These are phyloP conservation scores for Melospiza georgiana DNA, from an alignment of 2,113 vertebrate genomes.

Conservation along the genomic window DNA sequence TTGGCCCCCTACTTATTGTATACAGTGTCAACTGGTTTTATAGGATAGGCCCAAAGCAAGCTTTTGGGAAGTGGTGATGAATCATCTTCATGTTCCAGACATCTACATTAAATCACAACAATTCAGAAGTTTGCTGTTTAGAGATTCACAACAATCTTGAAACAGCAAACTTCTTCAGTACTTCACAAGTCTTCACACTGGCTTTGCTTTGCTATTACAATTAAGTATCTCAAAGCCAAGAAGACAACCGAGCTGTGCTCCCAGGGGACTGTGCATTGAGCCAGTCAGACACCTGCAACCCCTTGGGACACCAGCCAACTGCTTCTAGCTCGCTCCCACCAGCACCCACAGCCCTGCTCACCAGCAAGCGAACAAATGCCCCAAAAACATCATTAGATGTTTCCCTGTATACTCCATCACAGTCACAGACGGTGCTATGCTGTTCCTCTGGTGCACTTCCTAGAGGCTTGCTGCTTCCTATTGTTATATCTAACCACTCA, in stretches of 20 bases:
- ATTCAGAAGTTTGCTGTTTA: not conserved
- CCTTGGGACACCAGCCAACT: not conserved
- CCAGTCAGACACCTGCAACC: not conserved
- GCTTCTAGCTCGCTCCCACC: not conserved
- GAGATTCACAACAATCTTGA: not conserved
- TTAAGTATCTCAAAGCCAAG: not conserved
- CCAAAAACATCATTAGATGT: not conserved
- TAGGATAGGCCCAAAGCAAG: not conserved
- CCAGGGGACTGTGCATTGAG: not conserved
- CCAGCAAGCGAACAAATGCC: not conserved
- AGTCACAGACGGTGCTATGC: not conserved
- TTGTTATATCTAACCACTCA: not conserved
- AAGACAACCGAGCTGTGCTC: not conserved
- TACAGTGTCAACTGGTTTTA: not conserved
- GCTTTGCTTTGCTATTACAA: not conserved
- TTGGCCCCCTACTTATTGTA: not conserved
- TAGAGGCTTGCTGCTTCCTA: not conserved
- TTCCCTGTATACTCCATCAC: not conserved
- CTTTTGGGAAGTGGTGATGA: not conserved
- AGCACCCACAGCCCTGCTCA: not conserved
- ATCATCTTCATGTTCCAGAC: not conserved
- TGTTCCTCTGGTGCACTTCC: not conserved
- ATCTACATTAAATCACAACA: not conserved
- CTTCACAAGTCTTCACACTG: not conserved
- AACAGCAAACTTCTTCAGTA: not conserved